These are phyloP conservation scores for Aselliscus stoliczkanus DNA, from an alignment of 2,797 vertebrate genomes.

Conservation along the genomic window DNA sequence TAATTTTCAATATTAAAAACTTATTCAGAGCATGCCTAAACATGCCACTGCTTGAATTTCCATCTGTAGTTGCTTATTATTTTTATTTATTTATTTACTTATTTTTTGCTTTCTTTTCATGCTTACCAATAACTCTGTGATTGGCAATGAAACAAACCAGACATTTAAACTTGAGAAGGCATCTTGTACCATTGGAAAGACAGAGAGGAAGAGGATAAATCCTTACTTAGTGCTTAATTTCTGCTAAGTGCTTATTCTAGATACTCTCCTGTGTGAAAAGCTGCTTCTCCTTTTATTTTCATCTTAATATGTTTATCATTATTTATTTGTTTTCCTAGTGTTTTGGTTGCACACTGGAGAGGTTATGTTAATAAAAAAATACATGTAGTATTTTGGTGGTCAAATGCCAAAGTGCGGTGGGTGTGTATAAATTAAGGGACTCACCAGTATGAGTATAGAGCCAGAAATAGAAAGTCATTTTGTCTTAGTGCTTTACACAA, in stretches of 20 bases:
- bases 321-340: constrained; percentile 15
- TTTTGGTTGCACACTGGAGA: neutral
- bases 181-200: neutral
- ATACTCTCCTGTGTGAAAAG: neutral
- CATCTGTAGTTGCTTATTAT: neutral
- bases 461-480: neutral
- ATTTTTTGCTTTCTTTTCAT: neutral
- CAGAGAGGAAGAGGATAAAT: neutral
- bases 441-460: neutral
- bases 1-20: neutral
- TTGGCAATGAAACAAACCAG: constrained; percentile 9
- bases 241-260: neutral
- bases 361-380: neutral
- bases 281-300: too few relatives aligned
- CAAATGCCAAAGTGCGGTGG: neutral
- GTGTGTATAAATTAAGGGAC: neutral
- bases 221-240: neutral
- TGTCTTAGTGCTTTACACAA: neutral
- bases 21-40: neutral
- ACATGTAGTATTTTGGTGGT: neutral
- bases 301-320: neutral
- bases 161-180: neutral
- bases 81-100: neutral
- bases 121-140: neutral
- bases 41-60: neutral